A percentile compares a stretch with the other conserved stretches of the same genome.
Conservation (phyloP, 2,888 invertebrate species). For the Amiota minor region DNA sequence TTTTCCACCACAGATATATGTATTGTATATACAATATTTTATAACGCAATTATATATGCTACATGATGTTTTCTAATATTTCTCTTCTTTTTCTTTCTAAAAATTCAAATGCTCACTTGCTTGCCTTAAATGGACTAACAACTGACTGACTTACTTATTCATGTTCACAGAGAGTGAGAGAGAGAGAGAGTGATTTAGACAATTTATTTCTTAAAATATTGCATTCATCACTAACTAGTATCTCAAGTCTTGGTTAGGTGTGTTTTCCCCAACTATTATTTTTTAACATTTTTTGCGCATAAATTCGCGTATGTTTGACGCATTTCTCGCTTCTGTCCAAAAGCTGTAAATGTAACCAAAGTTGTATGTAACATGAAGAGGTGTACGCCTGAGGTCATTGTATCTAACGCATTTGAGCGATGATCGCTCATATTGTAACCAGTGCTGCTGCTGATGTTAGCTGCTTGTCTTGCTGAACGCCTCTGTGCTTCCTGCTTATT, state of each 20-base stretch:
- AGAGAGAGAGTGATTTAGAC: too few species aligned
- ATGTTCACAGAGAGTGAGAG: too few species aligned
- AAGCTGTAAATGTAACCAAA: neutral
- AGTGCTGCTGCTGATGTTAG: constrained; percentile 50
- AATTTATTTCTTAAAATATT: too few species aligned
- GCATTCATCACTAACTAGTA: too few species aligned
- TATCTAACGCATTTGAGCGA: constrained; percentile 46
- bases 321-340: constrained; percentile 1
- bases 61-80: too few species aligned
- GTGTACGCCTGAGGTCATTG: constrained; percentile 50
- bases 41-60: too few species aligned
- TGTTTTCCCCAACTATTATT: neutral
- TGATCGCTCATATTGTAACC: constrained; percentile 60
- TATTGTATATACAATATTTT: too few species aligned
- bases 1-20: too few species aligned
- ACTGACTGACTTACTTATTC: too few species aligned
- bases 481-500: neutral
- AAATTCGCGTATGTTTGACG: neutral
- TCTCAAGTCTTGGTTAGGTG: too few species aligned
- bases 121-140: constrained; percentile 6
- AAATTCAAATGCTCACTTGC: too few species aligned
- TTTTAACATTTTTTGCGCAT: neutral
- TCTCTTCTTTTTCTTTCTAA: too few species aligned
- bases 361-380: constrained; percentile 37
- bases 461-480: constrained; percentile 45